phyloP scores from a whole-genome alignment of 2,113 vertebrate species.

The Psammodynastes pulverulentus region DNA sequence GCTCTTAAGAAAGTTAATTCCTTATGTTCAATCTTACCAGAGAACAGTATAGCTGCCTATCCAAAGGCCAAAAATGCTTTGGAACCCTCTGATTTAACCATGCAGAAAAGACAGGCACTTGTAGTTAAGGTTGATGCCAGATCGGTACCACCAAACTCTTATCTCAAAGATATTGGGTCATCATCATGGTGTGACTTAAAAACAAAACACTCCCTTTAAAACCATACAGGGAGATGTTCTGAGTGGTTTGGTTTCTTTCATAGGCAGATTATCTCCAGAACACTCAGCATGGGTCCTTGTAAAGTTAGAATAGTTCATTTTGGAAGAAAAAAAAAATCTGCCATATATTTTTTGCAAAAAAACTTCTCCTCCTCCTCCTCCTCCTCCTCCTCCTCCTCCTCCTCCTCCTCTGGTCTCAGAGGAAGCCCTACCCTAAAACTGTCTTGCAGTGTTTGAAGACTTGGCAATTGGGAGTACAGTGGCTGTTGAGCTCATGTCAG shows the following conservation, averaged over 20 bases:
- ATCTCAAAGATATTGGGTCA: neutral
- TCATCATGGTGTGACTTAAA: neutral
- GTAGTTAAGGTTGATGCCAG: neutral
- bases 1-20: neutral
- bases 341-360: neutral
- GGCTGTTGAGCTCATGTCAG: neutral
- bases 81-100: neutral
- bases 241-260: neutral
- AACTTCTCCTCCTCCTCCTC: neutral
- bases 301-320: neutral
- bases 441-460: neutral
- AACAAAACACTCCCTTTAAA: neutral
- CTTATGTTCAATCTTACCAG: neutral
- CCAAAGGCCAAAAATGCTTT: neutral
- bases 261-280: neutral
- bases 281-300: neutral
- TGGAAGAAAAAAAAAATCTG: neutral
- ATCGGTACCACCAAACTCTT: neutral
- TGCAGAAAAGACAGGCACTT: neutral
- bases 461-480: neutral
- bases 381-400: neutral
- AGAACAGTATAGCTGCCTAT: neutral
- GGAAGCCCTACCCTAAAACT: neutral
- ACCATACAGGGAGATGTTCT: neutral
- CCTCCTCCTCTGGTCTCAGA: neutral